These are phyloP conservation scores for Spheniscus humboldti DNA, from an alignment of 2,797 vertebrate species.

Conservation along the genomic window DNA sequence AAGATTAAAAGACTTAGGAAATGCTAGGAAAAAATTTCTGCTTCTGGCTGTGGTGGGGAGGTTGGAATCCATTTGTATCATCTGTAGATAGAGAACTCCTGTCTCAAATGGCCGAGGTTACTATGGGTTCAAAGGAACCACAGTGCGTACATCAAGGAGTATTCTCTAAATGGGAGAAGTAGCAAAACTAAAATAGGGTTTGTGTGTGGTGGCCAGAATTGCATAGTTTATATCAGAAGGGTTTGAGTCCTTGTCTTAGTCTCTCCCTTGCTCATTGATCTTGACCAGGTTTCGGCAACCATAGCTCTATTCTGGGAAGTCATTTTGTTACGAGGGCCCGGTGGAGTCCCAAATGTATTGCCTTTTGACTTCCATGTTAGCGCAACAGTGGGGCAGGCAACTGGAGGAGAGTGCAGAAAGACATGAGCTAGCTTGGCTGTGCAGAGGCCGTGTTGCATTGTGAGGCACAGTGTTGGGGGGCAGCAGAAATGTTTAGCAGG, in stretches of 20 bases:
- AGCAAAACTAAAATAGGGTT: neutral
- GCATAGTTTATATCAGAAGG: neutral
- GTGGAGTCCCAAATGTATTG: neutral
- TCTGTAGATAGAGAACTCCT: neutral
- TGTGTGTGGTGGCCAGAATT: neutral
- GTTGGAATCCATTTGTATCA: neutral
- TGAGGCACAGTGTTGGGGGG: neutral
- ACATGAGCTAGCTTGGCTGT: neutral
- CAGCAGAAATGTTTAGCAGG: neutral
- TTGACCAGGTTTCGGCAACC: neutral
- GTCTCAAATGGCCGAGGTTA: neutral
- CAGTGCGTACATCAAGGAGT: neutral
- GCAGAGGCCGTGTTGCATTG: neutral
- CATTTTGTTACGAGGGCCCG: accelerated
- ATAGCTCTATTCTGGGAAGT: neutral
- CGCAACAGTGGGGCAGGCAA: neutral
- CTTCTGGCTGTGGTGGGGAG: neutral
- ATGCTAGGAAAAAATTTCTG: neutral
- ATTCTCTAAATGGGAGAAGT: neutral
- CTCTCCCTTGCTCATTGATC: neutral
- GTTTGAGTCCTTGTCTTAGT: neutral
- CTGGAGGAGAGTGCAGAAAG: neutral
- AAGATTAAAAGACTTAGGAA: constrained; percentile 26
- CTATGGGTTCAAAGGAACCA: neutral
- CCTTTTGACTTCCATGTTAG: neutral